These are phyloP conservation scores for Raja brachyura DNA, from an alignment of 2,113 vertebrate genomes.

Conservation along the genomic window DNA sequence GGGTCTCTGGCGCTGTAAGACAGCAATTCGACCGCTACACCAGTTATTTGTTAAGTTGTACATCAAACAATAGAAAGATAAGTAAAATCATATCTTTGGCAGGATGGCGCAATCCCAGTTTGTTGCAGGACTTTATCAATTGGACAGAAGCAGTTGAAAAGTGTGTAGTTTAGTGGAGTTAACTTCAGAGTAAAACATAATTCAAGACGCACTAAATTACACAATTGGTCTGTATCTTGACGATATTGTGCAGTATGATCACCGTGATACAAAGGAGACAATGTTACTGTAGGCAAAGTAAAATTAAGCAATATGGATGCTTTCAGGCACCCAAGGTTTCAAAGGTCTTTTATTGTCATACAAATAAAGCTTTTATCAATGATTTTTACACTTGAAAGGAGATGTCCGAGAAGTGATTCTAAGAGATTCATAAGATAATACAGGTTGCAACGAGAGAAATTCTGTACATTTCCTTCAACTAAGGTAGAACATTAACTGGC, in stretches of 20 bases:
- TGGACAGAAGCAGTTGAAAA: neutral
- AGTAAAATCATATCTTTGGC: too few species aligned
- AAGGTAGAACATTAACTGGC: neutral
- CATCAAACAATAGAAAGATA: neutral
- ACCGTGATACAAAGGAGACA: neutral
- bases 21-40: too few species aligned
- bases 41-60: neutral
- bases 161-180: neutral
- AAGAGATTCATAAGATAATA: neutral
- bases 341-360: neutral
- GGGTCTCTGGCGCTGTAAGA: too few species aligned
- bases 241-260: neutral
- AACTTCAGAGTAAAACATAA: neutral
- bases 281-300: neutral
- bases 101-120: too few species aligned
- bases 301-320: neutral
- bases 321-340: neutral
- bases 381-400: neutral
- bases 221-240: neutral
- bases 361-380: neutral
- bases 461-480: neutral
- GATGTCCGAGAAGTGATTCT: neutral
- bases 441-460: neutral
- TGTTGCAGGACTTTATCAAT: too few species aligned
- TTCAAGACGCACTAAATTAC: neutral